Conservation (phyloP, 2,797 vertebrate genomes). For the Sebastes oblongus region DNA sequence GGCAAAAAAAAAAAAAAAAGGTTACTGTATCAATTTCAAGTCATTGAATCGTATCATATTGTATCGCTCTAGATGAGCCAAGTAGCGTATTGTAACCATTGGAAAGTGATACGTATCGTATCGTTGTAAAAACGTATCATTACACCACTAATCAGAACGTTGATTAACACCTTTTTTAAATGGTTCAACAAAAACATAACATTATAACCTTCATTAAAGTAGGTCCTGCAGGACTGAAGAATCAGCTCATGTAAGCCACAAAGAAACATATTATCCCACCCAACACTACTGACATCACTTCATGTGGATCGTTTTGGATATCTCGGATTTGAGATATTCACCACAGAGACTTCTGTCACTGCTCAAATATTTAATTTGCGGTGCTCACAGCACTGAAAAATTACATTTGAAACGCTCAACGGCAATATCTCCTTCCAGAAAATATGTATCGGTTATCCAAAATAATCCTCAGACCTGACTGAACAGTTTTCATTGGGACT, state of each 20-base stretch:
- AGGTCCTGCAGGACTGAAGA: background rate
- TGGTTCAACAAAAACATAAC: background rate
- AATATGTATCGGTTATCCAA: constrained; percentile 15
- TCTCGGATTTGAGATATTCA: background rate
- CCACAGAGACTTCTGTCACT: background rate
- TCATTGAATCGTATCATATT: too few species aligned
- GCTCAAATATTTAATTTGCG: background rate
- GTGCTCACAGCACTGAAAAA: background rate
- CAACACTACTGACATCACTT: background rate
- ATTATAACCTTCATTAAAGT: background rate
- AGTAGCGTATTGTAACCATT: too few species aligned
- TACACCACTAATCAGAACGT: too few species aligned
- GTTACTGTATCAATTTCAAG: too few species aligned
- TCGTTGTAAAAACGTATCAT: too few species aligned
- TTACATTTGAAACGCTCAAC: background rate
- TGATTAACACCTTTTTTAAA: background rate
- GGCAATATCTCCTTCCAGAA: background rate
- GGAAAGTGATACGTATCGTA: too few species aligned
- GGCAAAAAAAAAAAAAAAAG: too few species aligned
- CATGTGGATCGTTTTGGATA: background rate
- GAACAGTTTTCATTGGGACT: constrained; percentile 24
- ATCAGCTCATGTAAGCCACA: background rate
- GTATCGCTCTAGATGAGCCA: too few species aligned
- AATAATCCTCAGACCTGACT: constrained; percentile 18
- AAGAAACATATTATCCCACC: background rate